phyloP scores from a whole-genome alignment of 1,140 invertebrate species.

The Panonychus citri region DNA sequence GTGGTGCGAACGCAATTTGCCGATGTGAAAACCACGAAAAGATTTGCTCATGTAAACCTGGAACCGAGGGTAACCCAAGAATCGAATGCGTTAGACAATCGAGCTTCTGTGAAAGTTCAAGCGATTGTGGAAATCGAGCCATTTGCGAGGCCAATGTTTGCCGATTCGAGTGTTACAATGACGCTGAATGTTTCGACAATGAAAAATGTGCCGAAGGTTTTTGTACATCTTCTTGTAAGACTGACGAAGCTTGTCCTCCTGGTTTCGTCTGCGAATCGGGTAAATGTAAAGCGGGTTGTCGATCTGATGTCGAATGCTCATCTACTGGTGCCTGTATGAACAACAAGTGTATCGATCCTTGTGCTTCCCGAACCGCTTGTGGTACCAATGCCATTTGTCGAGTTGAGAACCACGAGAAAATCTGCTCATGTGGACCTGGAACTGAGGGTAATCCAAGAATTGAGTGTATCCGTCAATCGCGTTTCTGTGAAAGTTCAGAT shows the following conservation, averaged over 20 bases:
- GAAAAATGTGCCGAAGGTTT: constrained; percentile 30
- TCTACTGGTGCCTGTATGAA: background rate
- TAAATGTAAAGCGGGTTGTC: constrained; percentile 56
- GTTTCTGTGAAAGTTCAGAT: constrained; percentile 37
- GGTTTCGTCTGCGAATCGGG: constrained; percentile 56
- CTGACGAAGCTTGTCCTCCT: constrained; percentile 37
- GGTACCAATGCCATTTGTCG: constrained; percentile 69
- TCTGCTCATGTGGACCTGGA: no score
- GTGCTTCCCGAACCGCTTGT: constrained; percentile 25
- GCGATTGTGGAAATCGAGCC: constrained; percentile 51
- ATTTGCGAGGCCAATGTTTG: constrained; percentile 43
- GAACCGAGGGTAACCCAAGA: constrained; percentile 14
- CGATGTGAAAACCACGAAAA: constrained; percentile 38
- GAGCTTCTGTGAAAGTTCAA: constrained; percentile 24
- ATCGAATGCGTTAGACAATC: constrained; percentile 11
- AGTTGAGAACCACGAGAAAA: constrained; percentile 40
- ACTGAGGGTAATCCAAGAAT: no score
- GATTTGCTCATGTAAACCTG: constrained; percentile 39
- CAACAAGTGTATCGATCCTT: constrained; percentile 11
- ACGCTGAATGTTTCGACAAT: constrained; percentile 24
- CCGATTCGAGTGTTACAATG: constrained; percentile 14
- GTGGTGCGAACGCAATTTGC: constrained; percentile 59
- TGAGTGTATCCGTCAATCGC: constrained; percentile 50
- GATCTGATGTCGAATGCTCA: constrained; percentile 44
- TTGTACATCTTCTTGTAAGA: constrained; percentile 15